Evolutionary conservation across 2,113 vertebrate genomes (phyloP).

Genomic region (Eulemur rufifrons): DNA sequence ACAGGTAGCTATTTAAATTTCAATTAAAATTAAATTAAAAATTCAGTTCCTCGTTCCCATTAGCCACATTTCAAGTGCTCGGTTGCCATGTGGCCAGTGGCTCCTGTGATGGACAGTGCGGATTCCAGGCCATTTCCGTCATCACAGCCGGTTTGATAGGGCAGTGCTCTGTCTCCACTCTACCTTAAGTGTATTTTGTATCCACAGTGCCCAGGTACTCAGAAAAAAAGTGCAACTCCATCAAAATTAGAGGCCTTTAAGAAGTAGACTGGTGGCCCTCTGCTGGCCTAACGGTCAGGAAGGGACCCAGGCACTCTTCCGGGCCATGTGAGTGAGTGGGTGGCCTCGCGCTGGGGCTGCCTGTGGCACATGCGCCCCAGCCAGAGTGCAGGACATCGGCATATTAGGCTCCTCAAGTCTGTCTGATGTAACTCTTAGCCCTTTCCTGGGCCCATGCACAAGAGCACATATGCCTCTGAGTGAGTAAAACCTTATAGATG

Average conservation of each 20-base stretch:
- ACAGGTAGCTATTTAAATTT: neutral
- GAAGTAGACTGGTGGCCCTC: neutral
- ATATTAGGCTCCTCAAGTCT: rapidly evolving
- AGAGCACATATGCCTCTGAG: rapidly evolving
- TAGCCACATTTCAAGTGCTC: neutral
- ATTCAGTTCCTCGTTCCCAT: neutral
- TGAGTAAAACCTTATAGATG: neutral
- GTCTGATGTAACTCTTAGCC: neutral
- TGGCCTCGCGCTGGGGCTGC: neutral
- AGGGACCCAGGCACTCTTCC: rapidly evolving
- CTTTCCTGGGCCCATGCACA: neutral
- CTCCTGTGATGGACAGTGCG: rapidly evolving
- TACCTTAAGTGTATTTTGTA: neutral
- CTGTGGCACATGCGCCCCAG: rapidly evolving
- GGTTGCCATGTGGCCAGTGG: neutral
- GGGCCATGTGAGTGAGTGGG: rapidly evolving
- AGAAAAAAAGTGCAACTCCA: neutral
- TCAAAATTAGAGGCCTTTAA: neutral
- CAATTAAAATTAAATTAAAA: neutral
- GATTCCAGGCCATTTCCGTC: neutral
- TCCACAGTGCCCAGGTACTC: neutral
- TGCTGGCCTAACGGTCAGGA: neutral
- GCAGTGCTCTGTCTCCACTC: neutral
- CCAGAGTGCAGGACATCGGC: rapidly evolving
- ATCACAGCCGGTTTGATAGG: neutral